Conservation (phyloP, 1,140 invertebrate species). For the Epicauta chinensis region DNA sequence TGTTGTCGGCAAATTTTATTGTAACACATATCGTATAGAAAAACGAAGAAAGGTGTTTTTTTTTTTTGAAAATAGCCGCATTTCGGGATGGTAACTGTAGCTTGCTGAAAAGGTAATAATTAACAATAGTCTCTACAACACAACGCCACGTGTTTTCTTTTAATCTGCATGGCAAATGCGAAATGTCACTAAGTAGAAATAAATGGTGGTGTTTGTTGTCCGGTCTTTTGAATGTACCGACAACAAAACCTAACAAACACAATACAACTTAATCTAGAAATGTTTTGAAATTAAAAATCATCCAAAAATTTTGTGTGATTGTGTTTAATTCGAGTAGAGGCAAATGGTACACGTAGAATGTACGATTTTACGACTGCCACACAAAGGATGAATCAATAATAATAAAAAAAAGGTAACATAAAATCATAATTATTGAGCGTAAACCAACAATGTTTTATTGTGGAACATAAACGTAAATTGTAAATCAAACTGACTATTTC, state of each 20-base stretch:
- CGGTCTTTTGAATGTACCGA: slow-evolving; percentile 20
- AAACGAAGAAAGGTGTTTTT: background rate
- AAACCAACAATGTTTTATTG: slow-evolving; percentile 17
- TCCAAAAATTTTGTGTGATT: too few species aligned
- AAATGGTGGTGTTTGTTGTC: slow-evolving; percentile 35
- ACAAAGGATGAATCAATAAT: slow-evolving; percentile 5
- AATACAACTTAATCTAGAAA: slow-evolving; percentile 23
- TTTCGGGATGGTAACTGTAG: background rate
- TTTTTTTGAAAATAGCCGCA: background rate
- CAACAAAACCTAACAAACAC: slow-evolving; percentile 17
- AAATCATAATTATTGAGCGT: slow-evolving; percentile 9
- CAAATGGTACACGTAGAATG: slow-evolving; percentile 7
- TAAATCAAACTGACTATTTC: slow-evolving; percentile 14
- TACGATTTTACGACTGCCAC: slow-evolving; percentile 4
- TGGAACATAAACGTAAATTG: slow-evolving; percentile 9
- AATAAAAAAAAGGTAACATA: slow-evolving; percentile 5
- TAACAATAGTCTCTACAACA: slow-evolving; percentile 27
- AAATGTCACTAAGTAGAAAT: slow-evolving; percentile 37
- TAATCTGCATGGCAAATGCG: slow-evolving; percentile 36
- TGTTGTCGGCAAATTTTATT: background rate
- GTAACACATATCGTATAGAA: too few species aligned
- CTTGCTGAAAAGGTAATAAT: slow-evolving; percentile 26
- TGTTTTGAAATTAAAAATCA: too few species aligned
- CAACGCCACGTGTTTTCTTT: slow-evolving; percentile 29
- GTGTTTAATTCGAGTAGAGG: background rate